Base-by-base conservation (phyloP, 53 echinoderm and acorn worm genomes). In the Luidia sarsii region DNA sequence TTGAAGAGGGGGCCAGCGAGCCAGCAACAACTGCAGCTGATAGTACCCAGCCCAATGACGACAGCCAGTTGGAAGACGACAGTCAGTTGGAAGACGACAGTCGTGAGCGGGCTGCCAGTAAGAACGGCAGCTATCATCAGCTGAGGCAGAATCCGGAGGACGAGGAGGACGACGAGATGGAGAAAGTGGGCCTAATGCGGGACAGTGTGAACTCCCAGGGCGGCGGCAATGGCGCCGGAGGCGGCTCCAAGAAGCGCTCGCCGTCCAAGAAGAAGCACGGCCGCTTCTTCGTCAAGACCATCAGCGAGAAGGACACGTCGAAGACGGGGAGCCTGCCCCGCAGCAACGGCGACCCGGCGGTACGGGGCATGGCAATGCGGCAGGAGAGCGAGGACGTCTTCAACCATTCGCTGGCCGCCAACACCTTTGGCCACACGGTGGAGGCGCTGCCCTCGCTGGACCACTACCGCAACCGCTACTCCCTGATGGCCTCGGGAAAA, bases 371-470 rank as follows among this genome's bases (percentile, higher is more conserved):
- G 28, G 37, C 52, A 16, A 41, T 48, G 0, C 74, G 65, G 25
- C 83, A 81, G 70, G 60, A 83, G 1, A 86, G 83, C 31, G 56
- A 39, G 0, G 83, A 86, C n/a, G 80, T 65, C 5, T 57, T 83
- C 30, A 80, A 93, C 5, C 89, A 92, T 15, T 82, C 80, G 18
- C 51, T 79, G 64, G 82, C 86, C 4, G 54, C 80, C 52, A 85
- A 85, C 27, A 85, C 88, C 20, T 82, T 94, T 25, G 91, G 94
- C 4, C 94, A 91, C 71, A 95, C 95, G 27, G 80, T 92, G 50
- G 95, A 95, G 64, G 92, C 89, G 2, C 39, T 90, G 36, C 95
- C 95, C 60, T 81, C 87, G 11, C 68, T 95, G 69, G 92, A 87
- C 39, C 87, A 92, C 61, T 95, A 95, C 45, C 54, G 95, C 24